Conservation (phyloP, 1,140 invertebrate species). For the Pomacea maculata region DNA sequence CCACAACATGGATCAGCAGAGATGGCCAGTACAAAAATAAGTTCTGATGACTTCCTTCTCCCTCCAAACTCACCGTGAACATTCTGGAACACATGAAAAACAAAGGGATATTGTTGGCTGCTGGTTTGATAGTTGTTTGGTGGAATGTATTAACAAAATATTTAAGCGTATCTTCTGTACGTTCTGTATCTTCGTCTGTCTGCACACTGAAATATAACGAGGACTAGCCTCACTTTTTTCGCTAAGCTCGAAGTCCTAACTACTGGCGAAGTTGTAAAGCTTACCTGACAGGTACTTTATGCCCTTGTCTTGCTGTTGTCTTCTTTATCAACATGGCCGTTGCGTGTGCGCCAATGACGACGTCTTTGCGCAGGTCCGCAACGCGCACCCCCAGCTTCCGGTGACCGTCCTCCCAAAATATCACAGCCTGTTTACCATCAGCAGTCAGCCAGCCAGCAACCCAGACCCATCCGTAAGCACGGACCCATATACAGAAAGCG, state of each 20-base stretch:
- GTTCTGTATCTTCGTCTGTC: too few relatives aligned
- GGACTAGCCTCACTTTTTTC: neutral
- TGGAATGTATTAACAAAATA: too few relatives aligned
- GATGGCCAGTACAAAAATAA: conserved; percentile 96
- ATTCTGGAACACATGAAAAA: conserved; percentile 7
- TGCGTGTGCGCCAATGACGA: conserved; percentile 71
- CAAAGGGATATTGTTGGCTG: conserved; percentile 8
- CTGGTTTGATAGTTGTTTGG: too few relatives aligned
- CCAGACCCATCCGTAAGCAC: too few relatives aligned
- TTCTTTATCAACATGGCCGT: conserved; percentile 85
- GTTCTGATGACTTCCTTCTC: conserved; percentile 82
- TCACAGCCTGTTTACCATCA: conserved; percentile 38
- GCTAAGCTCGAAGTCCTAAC: neutral
- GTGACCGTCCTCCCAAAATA: conserved; percentile 75
- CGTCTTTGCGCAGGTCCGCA: conserved; percentile 58
- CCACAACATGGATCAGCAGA: conserved; percentile 80
- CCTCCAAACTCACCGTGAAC: conserved; percentile 68
- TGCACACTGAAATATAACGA: neutral
- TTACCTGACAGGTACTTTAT: conserved; percentile 21
- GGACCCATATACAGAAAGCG: too few relatives aligned
- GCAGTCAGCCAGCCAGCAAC: neutral
- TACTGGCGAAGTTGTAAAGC: neutral
- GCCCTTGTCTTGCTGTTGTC: conserved; percentile 6
- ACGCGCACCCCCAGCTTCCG: conserved; percentile 74
- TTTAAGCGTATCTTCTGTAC: too few relatives aligned